phyloP scores from a whole-genome alignment of 2,888 invertebrate species.

The Yponomeuta cagnagella region DNA sequence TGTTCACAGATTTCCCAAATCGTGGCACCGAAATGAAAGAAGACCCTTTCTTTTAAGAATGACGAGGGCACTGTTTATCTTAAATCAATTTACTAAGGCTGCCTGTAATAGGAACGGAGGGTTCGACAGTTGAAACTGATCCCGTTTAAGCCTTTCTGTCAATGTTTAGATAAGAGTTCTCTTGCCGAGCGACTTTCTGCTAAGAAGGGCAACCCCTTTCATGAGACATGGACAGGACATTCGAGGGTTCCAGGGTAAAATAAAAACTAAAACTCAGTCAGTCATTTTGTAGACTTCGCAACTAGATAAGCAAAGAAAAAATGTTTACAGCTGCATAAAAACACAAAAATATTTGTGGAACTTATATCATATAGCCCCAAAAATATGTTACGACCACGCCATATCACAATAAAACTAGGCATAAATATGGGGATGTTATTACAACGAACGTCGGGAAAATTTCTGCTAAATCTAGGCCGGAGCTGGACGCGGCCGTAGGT shows the following conservation, averaged over 20 bases:
- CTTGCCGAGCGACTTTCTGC: background rate
- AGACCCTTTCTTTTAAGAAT: conserved; percentile 25
- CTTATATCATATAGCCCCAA: background rate
- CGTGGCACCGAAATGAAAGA: conserved; percentile 8
- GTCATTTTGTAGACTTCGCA: background rate
- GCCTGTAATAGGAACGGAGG: conserved; percentile 30
- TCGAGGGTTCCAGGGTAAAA: background rate
- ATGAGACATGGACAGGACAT: conserved; percentile 14
- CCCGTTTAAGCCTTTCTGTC: conserved; percentile 43
- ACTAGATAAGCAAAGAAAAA: background rate
- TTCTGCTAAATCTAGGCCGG: background rate
- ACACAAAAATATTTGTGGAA: background rate
- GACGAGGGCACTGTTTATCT: conserved; percentile 38
- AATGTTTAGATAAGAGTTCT: conserved; percentile 46
- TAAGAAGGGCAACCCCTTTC: conserved; percentile 16
- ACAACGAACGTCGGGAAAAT: background rate
- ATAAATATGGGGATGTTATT: background rate
- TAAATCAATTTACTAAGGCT: conserved; percentile 26
- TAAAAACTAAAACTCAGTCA: background rate
- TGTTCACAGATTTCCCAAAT: conserved; percentile 8
- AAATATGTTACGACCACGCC: background rate
- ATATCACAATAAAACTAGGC: background rate
- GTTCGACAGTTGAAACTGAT: conserved; percentile 36
- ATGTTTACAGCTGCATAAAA: background rate
- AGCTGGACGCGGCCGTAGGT: conserved; percentile 7